Conservation (phyloP, 2,113 vertebrate species). For the Toxotes chatareus region DNA sequence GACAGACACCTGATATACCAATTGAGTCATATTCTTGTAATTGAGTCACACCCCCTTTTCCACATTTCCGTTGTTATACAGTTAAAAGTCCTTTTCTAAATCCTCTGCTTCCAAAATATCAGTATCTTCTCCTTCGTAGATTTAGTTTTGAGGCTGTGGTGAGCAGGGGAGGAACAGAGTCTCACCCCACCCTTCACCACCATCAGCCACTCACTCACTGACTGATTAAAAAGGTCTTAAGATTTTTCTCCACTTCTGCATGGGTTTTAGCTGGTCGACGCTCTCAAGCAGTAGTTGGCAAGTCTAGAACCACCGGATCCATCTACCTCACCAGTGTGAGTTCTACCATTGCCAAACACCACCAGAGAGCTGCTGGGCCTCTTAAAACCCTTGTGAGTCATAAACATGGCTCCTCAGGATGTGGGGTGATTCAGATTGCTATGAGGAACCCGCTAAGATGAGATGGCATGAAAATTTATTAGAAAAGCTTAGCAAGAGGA, state of each 20-base stretch:
- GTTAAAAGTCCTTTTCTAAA: background rate
- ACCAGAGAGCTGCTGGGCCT: slow-evolving; percentile 80
- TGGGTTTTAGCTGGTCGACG: slow-evolving; percentile 38
- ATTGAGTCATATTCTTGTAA: background rate
- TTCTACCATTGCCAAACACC: slow-evolving; percentile 99
- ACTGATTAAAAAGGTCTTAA: slow-evolving; percentile 24
- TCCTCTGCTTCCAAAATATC: background rate
- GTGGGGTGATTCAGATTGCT: background rate
- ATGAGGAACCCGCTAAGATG: background rate
- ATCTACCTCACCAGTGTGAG: slow-evolving; percentile 99
- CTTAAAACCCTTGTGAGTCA: slow-evolving; percentile 12
- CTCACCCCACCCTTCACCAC: slow-evolving; percentile 85
- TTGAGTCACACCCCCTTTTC: background rate
- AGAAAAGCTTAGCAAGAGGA: background rate
- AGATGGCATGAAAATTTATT: background rate
- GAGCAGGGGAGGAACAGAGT: slow-evolving; percentile 83
- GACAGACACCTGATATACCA: background rate
- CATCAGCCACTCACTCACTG: slow-evolving; percentile 86
- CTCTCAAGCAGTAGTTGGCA: slow-evolving; percentile 96
- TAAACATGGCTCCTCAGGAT: background rate
- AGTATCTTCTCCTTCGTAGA: too few species aligned
- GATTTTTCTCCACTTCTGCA: background rate
- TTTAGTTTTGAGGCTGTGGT: slow-evolving; percentile 85
- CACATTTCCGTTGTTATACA: background rate
- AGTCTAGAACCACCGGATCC: slow-evolving; percentile 99